phyloP scores from a whole-genome alignment of 2,797 vertebrate genomes.

The Pangasius krempfi region DNA sequence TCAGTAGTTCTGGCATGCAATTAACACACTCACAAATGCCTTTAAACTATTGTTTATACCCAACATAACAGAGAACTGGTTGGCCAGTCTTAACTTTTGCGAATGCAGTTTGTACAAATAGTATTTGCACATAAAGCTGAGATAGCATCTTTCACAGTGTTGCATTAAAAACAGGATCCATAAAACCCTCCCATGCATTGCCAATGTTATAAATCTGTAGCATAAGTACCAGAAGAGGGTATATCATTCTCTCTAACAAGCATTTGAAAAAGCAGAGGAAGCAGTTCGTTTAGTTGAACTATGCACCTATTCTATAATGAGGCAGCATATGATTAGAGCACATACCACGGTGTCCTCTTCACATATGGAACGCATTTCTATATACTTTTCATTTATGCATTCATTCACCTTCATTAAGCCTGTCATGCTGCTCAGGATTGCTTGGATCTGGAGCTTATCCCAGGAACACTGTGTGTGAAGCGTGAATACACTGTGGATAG shows the following conservation, averaged over 20 bases:
- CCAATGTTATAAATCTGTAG: slow-evolving; percentile 49
- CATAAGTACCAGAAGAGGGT: slow-evolving; percentile 41
- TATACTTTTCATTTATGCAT: neutral
- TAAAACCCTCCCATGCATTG: slow-evolving; percentile 48
- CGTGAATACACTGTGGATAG: neutral
- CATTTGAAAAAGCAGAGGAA: slow-evolving; percentile 20
- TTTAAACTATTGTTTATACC: neutral
- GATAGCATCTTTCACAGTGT: slow-evolving; percentile 62
- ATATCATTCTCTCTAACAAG: slow-evolving; percentile 33
- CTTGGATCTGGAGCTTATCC: neutral
- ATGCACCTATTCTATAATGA: neutral
- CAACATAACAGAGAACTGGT: slow-evolving; percentile 12
- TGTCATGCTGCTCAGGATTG: neutral
- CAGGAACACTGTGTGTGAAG: neutral
- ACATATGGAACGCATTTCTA: neutral
- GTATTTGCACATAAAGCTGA: slow-evolving; percentile 69
- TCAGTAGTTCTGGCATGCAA: slow-evolving; percentile 15
- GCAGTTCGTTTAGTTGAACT: slow-evolving; percentile 4
- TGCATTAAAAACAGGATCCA: slow-evolving; percentile 54
- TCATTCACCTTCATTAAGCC: slow-evolving; percentile 5
- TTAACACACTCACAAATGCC: slow-evolving; percentile 2
- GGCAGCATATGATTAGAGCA: neutral
- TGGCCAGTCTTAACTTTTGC: slow-evolving; percentile 62
- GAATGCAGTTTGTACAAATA: slow-evolving; percentile 63
- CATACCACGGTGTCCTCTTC: neutral